These are phyloP conservation scores for Polyergus mexicanus DNA, from an alignment of 1,140 invertebrate species.

Conservation along the genomic window DNA sequence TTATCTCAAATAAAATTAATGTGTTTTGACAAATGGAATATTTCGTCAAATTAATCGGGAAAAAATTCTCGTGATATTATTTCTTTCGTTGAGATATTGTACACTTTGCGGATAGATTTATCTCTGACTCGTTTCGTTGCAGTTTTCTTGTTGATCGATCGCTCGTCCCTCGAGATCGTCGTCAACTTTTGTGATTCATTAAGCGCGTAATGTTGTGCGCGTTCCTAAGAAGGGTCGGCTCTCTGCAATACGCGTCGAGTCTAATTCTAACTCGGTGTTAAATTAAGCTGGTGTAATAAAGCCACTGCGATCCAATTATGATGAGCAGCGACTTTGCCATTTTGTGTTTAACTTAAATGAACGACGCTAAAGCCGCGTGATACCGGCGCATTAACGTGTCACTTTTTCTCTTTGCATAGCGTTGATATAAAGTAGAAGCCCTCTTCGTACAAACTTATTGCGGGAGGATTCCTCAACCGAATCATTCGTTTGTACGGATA, in stretches of 20 bases:
- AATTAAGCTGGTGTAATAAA: slow-evolving; percentile 68
- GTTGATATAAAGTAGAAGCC: background rate
- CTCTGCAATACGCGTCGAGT: slow-evolving; percentile 52
- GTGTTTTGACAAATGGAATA: background rate
- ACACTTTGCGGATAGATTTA: background rate
- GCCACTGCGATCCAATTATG: slow-evolving; percentile 70
- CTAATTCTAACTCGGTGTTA: slow-evolving; percentile 69
- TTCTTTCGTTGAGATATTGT: background rate
- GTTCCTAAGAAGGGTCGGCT: background rate
- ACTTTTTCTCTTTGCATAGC: slow-evolving; percentile 13
- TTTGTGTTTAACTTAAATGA: slow-evolving; percentile 68
- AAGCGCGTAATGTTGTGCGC: slow-evolving; percentile 42
- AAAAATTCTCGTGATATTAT: slow-evolving; percentile 2
- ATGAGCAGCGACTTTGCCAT: slow-evolving; percentile 46
- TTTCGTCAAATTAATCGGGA: background rate
- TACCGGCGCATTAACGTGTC: slow-evolving; percentile 28
- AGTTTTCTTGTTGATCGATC: slow-evolving; percentile 69
- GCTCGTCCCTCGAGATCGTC: slow-evolving; percentile 60
- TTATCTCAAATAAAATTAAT: no score
- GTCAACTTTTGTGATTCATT: slow-evolving; percentile 72
- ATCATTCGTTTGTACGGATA: background rate
- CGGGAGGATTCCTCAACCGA: background rate
- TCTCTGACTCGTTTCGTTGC: background rate
- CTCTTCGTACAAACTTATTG: background rate
- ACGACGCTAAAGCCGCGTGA: slow-evolving; percentile 46